Conservation (phyloP, 1,140 invertebrate genomes). For the Lepidostoma basale region DNA sequence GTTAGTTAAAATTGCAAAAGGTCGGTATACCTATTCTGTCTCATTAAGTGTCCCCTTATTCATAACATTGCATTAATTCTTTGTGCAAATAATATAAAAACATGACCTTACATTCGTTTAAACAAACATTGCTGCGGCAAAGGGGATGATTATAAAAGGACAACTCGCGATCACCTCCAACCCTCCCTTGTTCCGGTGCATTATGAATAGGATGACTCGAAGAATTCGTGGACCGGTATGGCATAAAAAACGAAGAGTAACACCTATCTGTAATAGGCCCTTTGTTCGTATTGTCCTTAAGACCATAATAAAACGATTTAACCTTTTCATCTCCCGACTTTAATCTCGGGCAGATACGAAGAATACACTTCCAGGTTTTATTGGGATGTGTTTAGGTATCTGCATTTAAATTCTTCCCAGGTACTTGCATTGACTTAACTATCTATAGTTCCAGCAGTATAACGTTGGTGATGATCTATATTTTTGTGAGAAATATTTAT, state of each 20-base stretch:
- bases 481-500: too few species aligned
- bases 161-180: constrained; percentile 9
- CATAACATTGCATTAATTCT: too few species aligned
- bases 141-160: constrained; percentile 3
- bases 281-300: constrained; percentile 40
- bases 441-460: too few species aligned
- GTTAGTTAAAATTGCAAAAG: too few species aligned
- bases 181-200: background rate
- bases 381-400: too few species aligned
- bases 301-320: constrained; percentile 45
- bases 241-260: constrained; percentile 30
- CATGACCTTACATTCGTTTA: constrained; percentile 43
- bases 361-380: background rate
- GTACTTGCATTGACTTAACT: too few species aligned
- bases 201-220: constrained; percentile 5
- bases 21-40: too few species aligned
- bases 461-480: too few species aligned
- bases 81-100: too few species aligned
- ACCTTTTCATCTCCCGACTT: constrained; percentile 42
- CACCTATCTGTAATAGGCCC: constrained; percentile 42
- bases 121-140: constrained; percentile 41
- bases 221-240: background rate
- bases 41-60: too few species aligned
- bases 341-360: background rate
- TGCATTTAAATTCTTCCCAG: too few species aligned